Conservation (phyloP, 2,888 invertebrate species). For the Ornithoptera priamus region DNA sequence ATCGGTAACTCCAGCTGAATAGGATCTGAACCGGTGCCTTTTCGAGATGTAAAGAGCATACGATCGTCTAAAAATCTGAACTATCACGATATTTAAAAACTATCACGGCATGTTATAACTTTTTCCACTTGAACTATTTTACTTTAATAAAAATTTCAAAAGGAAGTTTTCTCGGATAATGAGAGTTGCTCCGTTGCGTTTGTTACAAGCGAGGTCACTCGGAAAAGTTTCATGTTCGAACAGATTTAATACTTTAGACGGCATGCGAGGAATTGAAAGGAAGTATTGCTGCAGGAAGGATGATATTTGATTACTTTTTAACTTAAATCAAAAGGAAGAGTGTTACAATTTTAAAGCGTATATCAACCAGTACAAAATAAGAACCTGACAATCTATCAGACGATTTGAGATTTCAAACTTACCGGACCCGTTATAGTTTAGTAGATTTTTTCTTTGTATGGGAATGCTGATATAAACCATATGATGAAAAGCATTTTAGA, state of each 20-base stretch:
- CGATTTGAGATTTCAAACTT: too few species aligned
- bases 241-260: slow-evolving; percentile 2
- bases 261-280: not conserved
- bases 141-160: not conserved
- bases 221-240: slow-evolving; percentile 6
- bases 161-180: not conserved
- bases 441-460: too few species aligned
- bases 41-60: too few species aligned
- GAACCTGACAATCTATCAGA: too few species aligned
- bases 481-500: too few species aligned
- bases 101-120: not conserved
- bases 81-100: too few species aligned
- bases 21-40: too few species aligned
- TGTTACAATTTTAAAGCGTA: not conserved
- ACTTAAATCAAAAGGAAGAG: not conserved
- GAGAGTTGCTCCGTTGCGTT: not conserved
- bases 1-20: too few species aligned
- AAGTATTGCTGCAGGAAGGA: not conserved
- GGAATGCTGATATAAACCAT: too few species aligned
- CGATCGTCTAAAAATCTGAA: too few species aligned
- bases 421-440: too few species aligned
- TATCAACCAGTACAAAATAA: too few species aligned
- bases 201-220: slow-evolving; percentile 4
- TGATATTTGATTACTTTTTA: slow-evolving; percentile 1
- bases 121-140: not conserved